Base-by-base conservation (phyloP, 2,888 invertebrate species). In the Cantharis nigra region DNA sequence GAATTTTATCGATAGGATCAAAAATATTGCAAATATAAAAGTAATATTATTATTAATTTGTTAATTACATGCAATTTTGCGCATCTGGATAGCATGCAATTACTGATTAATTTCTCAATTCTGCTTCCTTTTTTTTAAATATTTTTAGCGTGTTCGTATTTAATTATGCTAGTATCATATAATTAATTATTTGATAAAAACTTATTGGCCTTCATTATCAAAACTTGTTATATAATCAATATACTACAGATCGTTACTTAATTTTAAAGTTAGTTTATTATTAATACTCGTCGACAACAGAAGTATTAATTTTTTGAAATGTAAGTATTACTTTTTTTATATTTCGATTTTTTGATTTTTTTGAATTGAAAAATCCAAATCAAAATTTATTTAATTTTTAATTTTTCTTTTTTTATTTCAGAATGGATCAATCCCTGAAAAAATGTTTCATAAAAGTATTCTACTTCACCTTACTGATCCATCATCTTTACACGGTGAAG, bases 401-500 rank as follows among this genome's bases (percentile, higher is more conserved):
- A n/a, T n/a, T n/a, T n/a, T n/a, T n/a, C n/a, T 26, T 9, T 0
- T 26, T 5, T 26, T 26, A 9, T 26, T 67, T 67, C 23, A 16
- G 9, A 13, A 16, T 23, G 13, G 9, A 23, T 9, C 9, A 20
- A 67, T 3, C 2, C 1, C 13, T 67, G 13, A 26, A 67, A 67
- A 67, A 23, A 23, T 7, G 13, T 67, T n/a, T 67, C 11, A 9
- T 20, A 23, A 20, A 26, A 23, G 18, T 20, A 18, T 67, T 67
- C 23, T 67, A 67, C 13, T 67, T 67, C n/a, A 10, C 9, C 3
- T n/a, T 67, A 18, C 62, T 76, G 18, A 18, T 69, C 7, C 76
- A 76, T n/a, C 76, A 76, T 13, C 11, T 72, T 11, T 63, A 64
- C 62, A 71, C 72, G 0, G 49, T 69, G 23, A 76, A 69, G 23